A percentile compares a stretch with the other conserved stretches of the same genome.
phyloP scores from a whole-genome alignment of 2,888 invertebrate genomes.

The Gymnosoma rotundatum region DNA sequence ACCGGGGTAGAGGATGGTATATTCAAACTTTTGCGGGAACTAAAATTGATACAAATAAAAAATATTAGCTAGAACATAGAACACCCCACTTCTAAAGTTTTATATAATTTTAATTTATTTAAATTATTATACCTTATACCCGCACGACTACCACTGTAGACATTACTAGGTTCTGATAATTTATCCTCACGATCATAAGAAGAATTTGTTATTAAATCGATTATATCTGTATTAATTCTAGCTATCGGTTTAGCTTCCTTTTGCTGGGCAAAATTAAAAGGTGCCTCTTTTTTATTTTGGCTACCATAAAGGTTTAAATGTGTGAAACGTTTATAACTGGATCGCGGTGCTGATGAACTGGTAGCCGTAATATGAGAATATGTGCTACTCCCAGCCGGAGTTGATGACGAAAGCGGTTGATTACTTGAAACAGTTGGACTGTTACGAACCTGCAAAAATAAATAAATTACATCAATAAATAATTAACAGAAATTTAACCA shows the following conservation, averaged over 20 bases:
- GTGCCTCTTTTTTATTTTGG: conserved; percentile 75
- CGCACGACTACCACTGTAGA: background rate
- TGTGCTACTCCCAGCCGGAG: conserved; percentile 64
- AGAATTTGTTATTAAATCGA: conserved; percentile 73
- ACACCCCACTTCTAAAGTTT: background rate
- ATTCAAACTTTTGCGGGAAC: conserved; percentile 79
- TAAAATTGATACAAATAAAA: conserved; percentile 54
- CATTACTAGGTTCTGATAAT: conserved; percentile 14
- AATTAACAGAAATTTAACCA: background rate
- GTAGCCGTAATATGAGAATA: conserved; percentile 63
- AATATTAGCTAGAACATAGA: background rate
- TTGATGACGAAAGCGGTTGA: conserved; percentile 72
- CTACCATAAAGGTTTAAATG: conserved; percentile 75
- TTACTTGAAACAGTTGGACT: conserved; percentile 70
- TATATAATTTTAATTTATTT: background rate
- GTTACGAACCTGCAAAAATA: conserved; percentile 47
- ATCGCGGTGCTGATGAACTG: conserved; percentile 57
- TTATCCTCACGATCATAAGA: conserved; percentile 40
- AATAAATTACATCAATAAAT: conserved; percentile 2
- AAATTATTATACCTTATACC: conserved; percentile 55
- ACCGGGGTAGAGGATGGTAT: conserved; percentile 73
- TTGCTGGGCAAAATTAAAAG: conserved; percentile 74
- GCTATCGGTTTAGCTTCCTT: conserved; percentile 48
- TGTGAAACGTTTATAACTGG: conserved; percentile 63
- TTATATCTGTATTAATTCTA: conserved; percentile 75